phyloP scores from a whole-genome alignment of 2,113 vertebrate species.

The Sinocyclocheilus anophthalmus region DNA sequence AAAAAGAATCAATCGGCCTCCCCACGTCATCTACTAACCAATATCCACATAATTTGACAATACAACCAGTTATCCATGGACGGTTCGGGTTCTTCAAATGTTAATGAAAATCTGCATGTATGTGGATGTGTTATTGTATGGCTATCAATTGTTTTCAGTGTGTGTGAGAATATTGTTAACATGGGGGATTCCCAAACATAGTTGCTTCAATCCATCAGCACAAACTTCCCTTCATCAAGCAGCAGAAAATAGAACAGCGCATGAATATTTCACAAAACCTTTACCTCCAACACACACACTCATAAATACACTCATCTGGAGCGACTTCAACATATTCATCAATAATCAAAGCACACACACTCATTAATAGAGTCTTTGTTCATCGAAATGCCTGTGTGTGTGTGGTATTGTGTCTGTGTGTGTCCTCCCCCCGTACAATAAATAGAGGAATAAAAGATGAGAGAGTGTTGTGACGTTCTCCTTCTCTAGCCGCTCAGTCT shows the following conservation, averaged over 20 bases:
- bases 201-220: slow-evolving; percentile 73
- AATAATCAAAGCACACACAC: slow-evolving; percentile 49
- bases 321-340: slow-evolving; percentile 59
- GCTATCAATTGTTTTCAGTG: slow-evolving; percentile 44
- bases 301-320: slow-evolving; percentile 8
- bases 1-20: too few species aligned
- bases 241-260: slow-evolving; percentile 76
- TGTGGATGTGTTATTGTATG: slow-evolving; percentile 34
- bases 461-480: slow-evolving; percentile 46
- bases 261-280: slow-evolving; percentile 74
- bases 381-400: slow-evolving; percentile 49
- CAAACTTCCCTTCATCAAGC: slow-evolving; percentile 74
- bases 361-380: slow-evolving; percentile 43
- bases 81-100: too few species aligned
- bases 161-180: slow-evolving; percentile 38
- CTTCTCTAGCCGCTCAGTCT: slow-evolving; percentile 77
- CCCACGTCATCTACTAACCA: too few species aligned
- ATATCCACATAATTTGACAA: too few species aligned
- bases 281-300: slow-evolving; percentile 71
- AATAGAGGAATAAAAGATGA: slow-evolving; percentile 56
- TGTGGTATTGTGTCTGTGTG: slow-evolving; percentile 38
- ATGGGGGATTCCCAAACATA: slow-evolving; percentile 71
- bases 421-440: slow-evolving; percentile 42
- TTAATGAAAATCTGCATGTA: not conserved
- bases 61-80: too few species aligned